Evolutionary conservation across 1,140 invertebrate genomes (phyloP).

Genomic region (Drosophila micromelanica): DNA sequence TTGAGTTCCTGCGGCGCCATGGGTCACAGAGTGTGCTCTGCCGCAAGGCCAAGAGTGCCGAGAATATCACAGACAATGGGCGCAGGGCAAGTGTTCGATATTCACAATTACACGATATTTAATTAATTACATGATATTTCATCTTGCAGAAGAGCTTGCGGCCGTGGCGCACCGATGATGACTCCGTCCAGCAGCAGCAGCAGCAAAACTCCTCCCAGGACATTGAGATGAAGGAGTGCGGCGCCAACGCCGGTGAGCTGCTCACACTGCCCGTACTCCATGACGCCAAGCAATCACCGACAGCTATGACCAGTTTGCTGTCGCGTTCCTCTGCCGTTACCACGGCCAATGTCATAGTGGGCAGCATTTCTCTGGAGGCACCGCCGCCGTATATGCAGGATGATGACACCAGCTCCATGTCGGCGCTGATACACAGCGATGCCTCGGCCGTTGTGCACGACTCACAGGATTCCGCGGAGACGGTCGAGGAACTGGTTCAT

Average conservation of each 20-base stretch:
- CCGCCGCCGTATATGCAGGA: slow-evolving; percentile 80
- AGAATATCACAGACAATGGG: slow-evolving; percentile 86
- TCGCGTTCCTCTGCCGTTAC: slow-evolving; percentile 69
- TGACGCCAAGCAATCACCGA: slow-evolving; percentile 59
- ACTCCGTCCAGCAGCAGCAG: slow-evolving; percentile 63
- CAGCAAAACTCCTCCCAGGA: slow-evolving; percentile 47
- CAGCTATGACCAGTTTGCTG: slow-evolving; percentile 66
- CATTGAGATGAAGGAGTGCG: slow-evolving; percentile 76
- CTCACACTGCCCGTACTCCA: slow-evolving; percentile 63
- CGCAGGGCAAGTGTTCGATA: slow-evolving; percentile 57
- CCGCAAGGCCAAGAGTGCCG: slow-evolving; percentile 90
- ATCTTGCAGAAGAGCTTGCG: slow-evolving; percentile 74
- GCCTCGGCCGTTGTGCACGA: slow-evolving; percentile 58
- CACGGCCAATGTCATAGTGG: slow-evolving; percentile 76
- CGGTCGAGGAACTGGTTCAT: slow-evolving; percentile 76
- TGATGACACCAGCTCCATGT: slow-evolving; percentile 60
- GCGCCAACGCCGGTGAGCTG: slow-evolving; percentile 55
- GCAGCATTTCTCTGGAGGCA: slow-evolving; percentile 80
- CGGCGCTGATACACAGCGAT: slow-evolving; percentile 63
- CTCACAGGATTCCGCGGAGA: slow-evolving; percentile 78
- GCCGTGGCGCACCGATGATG: slow-evolving; percentile 79
- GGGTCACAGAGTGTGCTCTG: slow-evolving; percentile 91
- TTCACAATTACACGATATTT: neutral
- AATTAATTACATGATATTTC: neutral
- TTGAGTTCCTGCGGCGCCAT: slow-evolving; percentile 90